These are phyloP conservation scores for Cervus canadensis DNA, from an alignment of 2,113 vertebrate genomes.

Conservation along the genomic window DNA sequence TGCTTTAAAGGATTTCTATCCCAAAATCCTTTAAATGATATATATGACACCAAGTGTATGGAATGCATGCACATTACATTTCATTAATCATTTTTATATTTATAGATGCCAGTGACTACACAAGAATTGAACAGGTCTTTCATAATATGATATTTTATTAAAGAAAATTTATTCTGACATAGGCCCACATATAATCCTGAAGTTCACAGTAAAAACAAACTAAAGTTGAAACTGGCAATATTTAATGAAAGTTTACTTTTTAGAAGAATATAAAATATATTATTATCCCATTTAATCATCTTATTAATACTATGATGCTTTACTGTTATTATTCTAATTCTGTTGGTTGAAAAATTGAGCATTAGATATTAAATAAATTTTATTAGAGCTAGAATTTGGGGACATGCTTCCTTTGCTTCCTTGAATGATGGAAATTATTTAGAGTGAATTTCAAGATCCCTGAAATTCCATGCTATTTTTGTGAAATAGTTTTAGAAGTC, in stretches of 20 bases:
- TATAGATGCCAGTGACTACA: neutral
- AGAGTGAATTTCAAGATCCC: neutral
- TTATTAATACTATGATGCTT: neutral
- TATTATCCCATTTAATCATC: neutral
- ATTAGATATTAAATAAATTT: neutral
- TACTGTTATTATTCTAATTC: neutral
- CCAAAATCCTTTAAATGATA: neutral
- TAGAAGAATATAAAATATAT: neutral
- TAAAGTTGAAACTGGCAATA: neutral
- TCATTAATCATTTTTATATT: neutral
- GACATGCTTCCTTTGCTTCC: neutral
- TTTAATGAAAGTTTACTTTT: neutral
- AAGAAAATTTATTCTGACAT: neutral
- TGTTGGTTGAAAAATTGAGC: neutral
- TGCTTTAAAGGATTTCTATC: neutral
- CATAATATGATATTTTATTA: neutral
- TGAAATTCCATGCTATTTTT: neutral
- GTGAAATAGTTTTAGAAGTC: neutral
- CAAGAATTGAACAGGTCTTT: neutral
- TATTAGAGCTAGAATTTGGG: neutral
- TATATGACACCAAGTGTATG: neutral
- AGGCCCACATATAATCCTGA: neutral
- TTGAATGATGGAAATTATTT: neutral
- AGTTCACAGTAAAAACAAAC: neutral
- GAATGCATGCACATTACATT: neutral